These are phyloP conservation scores for Campaea margaritaria DNA, from an alignment of 2,888 invertebrate species.

Conservation along the genomic window DNA sequence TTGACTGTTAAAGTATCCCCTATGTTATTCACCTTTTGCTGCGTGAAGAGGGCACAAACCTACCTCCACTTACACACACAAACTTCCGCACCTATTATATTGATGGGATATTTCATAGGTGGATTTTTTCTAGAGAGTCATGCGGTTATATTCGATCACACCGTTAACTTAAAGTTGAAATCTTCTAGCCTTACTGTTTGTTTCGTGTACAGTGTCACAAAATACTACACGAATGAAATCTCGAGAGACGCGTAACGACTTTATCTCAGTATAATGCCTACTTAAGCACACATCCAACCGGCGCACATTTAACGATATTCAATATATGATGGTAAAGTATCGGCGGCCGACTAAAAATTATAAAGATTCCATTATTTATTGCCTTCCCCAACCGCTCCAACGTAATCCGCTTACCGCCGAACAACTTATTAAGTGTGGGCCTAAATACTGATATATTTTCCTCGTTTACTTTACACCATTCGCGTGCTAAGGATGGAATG, in stretches of 20 bases:
- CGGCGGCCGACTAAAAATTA: conserved; percentile 77
- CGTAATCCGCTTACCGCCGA: conserved; percentile 80
- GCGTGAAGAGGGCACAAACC: too few relatives aligned
- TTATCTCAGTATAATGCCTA: conserved; percentile 73
- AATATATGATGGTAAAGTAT: conserved; percentile 81
- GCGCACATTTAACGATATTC: conserved; percentile 79
- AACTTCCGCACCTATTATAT: too few relatives aligned
- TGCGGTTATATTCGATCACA: too few relatives aligned
- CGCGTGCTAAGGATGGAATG: conserved; percentile 46
- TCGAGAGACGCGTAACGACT: conserved; percentile 69
- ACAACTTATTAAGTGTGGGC: conserved; percentile 81
- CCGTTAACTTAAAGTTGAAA: too few relatives aligned
- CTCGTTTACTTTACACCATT: conserved; percentile 61
- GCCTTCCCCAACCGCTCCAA: conserved; percentile 47
- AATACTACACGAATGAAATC: conserved; percentile 45
- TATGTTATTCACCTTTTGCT: too few relatives aligned
- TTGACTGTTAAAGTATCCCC: too few relatives aligned
- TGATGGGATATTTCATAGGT: too few relatives aligned
- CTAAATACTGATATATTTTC: conserved; percentile 82
- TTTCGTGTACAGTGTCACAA: not conserved
- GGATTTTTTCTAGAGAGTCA: too few relatives aligned
- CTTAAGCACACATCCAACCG: conserved; percentile 66
- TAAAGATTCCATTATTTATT: conserved; percentile 84
- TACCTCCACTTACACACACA: too few relatives aligned
- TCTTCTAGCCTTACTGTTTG: conserved; percentile 2